Percentiles rank a stretch among this genome's conserved stretches.
Conservation (phyloP, 2,113 vertebrate genomes). For the Myotis brandtii region DNA sequence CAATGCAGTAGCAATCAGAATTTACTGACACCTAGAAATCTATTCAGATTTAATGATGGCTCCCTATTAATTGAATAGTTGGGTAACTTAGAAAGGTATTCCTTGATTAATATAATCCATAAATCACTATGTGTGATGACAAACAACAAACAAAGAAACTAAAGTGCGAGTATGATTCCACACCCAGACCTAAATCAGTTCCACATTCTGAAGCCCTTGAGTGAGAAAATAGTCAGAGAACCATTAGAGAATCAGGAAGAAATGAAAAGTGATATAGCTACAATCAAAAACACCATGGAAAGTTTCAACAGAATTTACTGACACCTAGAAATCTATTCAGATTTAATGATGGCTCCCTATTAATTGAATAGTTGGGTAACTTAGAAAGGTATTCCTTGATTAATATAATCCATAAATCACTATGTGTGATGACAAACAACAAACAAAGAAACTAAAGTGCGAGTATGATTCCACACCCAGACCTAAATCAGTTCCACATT, state of each 20-base stretch:
- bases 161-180: neutral
- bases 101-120: neutral
- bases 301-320: too few species aligned
- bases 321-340: neutral
- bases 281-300: too few species aligned
- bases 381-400: neutral
- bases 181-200: neutral
- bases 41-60: neutral
- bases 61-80: neutral
- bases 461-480: neutral
- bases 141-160: neutral
- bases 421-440: neutral
- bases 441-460: neutral
- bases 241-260: too few species aligned
- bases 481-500: neutral
- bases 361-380: neutral
- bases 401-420: constrained; percentile 2
- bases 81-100: neutral
- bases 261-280: too few species aligned
- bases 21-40: neutral
- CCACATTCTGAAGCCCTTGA: neutral
- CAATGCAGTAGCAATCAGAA: neutral
- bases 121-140: neutral
- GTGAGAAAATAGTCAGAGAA: neutral
- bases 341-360: neutral